phyloP scores from a whole-genome alignment of 2,797 vertebrate species.

The Onychomys arenicola region DNA sequence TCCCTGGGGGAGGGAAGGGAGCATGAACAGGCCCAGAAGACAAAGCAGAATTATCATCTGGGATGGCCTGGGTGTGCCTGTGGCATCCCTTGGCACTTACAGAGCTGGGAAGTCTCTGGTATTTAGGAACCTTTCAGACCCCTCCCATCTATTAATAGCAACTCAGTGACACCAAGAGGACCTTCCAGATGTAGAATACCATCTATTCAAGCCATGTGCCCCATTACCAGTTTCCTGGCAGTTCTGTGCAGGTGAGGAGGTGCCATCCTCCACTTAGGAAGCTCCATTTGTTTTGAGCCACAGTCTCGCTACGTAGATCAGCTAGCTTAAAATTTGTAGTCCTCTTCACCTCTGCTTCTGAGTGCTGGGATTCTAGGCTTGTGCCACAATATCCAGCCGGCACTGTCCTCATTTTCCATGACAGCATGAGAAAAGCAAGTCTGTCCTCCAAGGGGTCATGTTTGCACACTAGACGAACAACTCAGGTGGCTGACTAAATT shows the following conservation, averaged over 20 bases:
- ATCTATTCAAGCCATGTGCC: neutral
- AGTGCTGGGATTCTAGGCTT: neutral
- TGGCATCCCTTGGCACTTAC: neutral
- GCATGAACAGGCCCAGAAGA: neutral
- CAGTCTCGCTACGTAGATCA: neutral
- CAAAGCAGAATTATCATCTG: neutral
- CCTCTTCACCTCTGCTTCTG: neutral
- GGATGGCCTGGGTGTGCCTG: neutral
- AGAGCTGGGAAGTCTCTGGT: neutral
- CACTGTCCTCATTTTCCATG: neutral
- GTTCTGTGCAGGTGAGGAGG: neutral
- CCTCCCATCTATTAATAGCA: neutral
- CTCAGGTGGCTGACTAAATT: neutral
- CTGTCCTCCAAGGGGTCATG: neutral
- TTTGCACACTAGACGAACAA: neutral
- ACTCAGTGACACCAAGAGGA: neutral
- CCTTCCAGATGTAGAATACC: neutral
- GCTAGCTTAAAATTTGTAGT: neutral
- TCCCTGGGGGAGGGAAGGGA: neutral
- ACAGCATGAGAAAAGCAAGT: neutral
- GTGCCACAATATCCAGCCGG: no score
- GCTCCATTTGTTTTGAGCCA: neutral
- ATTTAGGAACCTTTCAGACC: neutral
- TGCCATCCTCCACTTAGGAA: neutral
- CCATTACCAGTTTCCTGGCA: neutral